Base-by-base conservation (phyloP, 2,797 vertebrate genomes). In the Lepus townsendii region DNA sequence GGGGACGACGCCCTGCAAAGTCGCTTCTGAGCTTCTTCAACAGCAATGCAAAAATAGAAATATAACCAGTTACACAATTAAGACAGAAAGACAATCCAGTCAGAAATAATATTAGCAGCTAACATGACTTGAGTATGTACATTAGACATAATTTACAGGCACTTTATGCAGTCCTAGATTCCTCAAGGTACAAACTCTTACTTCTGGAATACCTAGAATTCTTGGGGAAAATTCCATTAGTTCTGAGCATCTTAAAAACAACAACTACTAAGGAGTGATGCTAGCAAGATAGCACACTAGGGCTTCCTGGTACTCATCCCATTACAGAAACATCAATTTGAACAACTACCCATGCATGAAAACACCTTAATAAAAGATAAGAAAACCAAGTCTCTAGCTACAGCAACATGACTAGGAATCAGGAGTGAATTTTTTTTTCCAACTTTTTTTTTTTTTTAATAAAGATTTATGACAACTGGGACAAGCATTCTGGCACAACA, bases 51-150 rank as follows among this genome's bases (percentile, higher is more conserved):
- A 80, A 73, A 80, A 92, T 47, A n/a, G 57, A 79, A 92, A 24
- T 4, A 62, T 0, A 7, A 52, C 52, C 52, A 62, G 12, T 71
- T 50, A 92, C 0, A 85, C 52, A 85, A 69, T 78, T 86, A 86
- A 85, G 63, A 85, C 2, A 87, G 57, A 93, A 93, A 88, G 42
- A 75, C 89, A 90, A 83, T 38, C 77, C 12, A 90, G 0, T 66
- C 47, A 88, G 27, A 80, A 72, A 88, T 11, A 47, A 57, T 83
- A 73, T 20, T 75, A 50, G 14, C 14, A 95, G 62, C n/a, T 89
- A 95, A 82, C 24, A 69, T 52, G 78, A 80, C 3, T 12, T 79
- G 17, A 84, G 7, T 85, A 87, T 12, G 3, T 35, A 77, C 71
- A 91, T 72, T 24, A 83, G 47, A 76, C 24, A 76, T 63, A 65